Evolutionary conservation across 2,113 vertebrate genomes (phyloP).

Genomic region (Triplophysa dalaica): DNA sequence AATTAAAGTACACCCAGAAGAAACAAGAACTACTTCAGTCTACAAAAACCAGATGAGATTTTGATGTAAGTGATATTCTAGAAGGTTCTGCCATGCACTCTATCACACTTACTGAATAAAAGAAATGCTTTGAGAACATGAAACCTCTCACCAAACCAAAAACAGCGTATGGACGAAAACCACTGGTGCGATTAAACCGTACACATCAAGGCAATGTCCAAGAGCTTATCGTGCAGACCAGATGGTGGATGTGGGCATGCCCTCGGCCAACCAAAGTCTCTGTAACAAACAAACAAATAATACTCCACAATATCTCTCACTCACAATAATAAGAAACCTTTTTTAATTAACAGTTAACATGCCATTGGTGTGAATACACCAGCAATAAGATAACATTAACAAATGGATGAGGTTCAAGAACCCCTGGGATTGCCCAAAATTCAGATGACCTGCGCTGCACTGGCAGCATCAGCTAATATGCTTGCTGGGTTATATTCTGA

Average conservation of each 20-base stretch:
- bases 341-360: constrained; percentile 25
- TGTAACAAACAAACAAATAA: neutral
- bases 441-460: constrained; percentile 33
- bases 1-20: neutral
- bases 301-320: neutral
- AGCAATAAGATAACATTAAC: neutral
- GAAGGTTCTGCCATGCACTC: too few relatives aligned
- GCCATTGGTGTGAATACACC: neutral
- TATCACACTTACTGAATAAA: constrained; percentile 8
- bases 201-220: neutral
- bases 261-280: neutral
- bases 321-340: neutral
- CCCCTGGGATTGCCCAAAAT: constrained; percentile 1
- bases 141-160: constrained; percentile 11
- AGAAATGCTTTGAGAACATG: neutral
- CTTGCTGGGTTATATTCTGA: too few relatives aligned
- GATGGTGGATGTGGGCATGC: constrained; percentile 36
- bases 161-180: constrained; percentile 23
- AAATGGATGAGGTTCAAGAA: neutral
- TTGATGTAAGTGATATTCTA: too few relatives aligned
- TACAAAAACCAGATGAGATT: too few relatives aligned
- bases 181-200: neutral
- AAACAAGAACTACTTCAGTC: neutral
- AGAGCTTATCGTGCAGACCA: constrained; percentile 42
- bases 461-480: neutral